A percentile compares a stretch with the other conserved stretches of the same genome.
Conservation (phyloP, 2,113 vertebrate genomes). For the Phalacrocorax brasilianus region DNA sequence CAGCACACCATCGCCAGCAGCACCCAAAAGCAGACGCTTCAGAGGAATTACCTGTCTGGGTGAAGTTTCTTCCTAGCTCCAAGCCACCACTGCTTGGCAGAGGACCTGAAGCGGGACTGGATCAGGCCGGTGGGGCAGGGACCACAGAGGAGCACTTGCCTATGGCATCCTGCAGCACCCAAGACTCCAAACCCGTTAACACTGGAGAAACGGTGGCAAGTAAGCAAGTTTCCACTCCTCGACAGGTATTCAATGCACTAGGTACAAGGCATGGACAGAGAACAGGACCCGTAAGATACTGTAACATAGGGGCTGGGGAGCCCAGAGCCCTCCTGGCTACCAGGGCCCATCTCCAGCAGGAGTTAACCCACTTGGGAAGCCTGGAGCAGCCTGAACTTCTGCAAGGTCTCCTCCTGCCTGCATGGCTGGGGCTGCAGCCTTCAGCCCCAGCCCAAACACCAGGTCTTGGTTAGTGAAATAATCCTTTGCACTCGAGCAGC, state of each 20-base stretch:
- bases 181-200: not conserved
- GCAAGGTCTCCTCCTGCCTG: not conserved
- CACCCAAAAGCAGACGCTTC: not conserved
- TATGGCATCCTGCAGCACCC: fast-evolving
- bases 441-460: not conserved
- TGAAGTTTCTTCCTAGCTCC: not conserved
- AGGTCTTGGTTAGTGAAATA: not conserved
- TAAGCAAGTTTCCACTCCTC: not conserved
- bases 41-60: not conserved
- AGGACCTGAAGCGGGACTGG: not conserved
- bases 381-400: not conserved
- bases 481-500: not conserved
- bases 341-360: not conserved
- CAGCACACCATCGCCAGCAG: not conserved
- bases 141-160: fast-evolving
- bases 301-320: not conserved
- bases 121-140: not conserved
- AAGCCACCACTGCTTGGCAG: not conserved
- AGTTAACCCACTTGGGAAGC: not conserved
- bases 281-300: fast-evolving
- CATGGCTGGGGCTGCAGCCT: not conserved
- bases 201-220: fast-evolving
- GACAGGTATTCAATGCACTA: fast-evolving
- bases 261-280: not conserved
- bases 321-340: not conserved